These are phyloP conservation scores for Leptosomus discolor DNA, from an alignment of 2,113 vertebrate species.

Conservation along the genomic window DNA sequence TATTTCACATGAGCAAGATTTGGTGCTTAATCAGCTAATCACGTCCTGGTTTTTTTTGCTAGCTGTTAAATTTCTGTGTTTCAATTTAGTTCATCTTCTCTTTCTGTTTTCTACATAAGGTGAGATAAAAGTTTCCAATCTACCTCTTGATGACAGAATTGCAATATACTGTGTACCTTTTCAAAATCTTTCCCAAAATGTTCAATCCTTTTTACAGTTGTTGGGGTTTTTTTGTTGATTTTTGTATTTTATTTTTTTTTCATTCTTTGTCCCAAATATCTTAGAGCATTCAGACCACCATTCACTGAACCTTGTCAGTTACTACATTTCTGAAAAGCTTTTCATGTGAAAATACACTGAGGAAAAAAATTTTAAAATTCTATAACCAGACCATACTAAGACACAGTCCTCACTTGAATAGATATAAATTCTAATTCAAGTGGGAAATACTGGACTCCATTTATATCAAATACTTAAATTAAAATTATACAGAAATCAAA, in stretches of 20 bases:
- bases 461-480: not conserved
- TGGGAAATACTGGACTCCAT: not conserved
- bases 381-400: not conserved
- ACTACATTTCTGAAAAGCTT: not conserved
- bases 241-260: not conserved
- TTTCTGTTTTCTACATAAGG: not conserved
- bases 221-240: not conserved
- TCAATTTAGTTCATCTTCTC: not conserved
- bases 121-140: not conserved
- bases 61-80: not conserved
- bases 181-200: not conserved
- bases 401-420: not conserved
- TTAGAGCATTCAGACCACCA: not conserved
- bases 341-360: not conserved
- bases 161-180: not conserved
- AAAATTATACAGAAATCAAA: not conserved
- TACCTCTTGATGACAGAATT: not conserved
- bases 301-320: not conserved
- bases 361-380: not conserved
- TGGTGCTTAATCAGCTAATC: not conserved
- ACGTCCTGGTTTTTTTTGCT: not conserved
- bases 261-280: fast-evolving
- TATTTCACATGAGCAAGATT: not conserved
- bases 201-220: not conserved
- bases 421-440: not conserved